Conservation (phyloP, 2,113 vertebrate genomes). For the Larimichthys polyactis region DNA sequence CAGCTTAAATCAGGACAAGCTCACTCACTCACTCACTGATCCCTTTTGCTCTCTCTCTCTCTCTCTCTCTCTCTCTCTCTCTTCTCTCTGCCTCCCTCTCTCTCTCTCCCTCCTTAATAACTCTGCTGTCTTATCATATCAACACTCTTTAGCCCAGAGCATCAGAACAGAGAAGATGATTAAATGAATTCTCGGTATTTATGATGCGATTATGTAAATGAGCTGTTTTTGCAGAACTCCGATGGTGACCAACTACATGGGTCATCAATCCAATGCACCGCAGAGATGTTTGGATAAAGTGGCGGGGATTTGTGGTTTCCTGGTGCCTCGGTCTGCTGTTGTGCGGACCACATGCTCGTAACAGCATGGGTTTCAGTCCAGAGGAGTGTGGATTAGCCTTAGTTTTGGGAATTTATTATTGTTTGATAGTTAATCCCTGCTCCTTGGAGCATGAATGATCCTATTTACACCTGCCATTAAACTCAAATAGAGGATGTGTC, state of each 20-base stretch:
- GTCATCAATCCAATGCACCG: conserved; percentile 76
- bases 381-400: conserved; percentile 75
- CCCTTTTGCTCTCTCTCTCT: conserved; percentile 71
- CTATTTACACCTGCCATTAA: conserved; percentile 80
- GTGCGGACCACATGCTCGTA: conserved; percentile 72
- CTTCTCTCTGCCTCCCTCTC: conserved; percentile 52
- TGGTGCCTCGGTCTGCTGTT: conserved; percentile 69
- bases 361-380: conserved; percentile 76
- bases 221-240: conserved; percentile 85
- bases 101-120: conserved; percentile 85
- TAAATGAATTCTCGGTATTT: conserved; percentile 99
- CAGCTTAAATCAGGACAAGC: conserved; percentile 96
- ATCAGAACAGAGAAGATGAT: conserved; percentile 94
- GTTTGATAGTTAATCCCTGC: conserved; percentile 78
- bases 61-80: conserved; percentile 56
- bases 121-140: conserved; percentile 99
- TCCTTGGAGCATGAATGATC: conserved; percentile 78
- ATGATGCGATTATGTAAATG: conserved; percentile 99
- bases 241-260: conserved; percentile 80
- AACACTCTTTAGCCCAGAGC: conserved; percentile 98
- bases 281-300: conserved; percentile 80
- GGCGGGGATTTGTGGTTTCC: conserved; percentile 76
- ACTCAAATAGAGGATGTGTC: conserved; percentile 65
- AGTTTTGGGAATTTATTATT: conserved; percentile 76
- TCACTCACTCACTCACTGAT: conserved; percentile 81